Evolutionary conservation across 2,797 vertebrate species (phyloP), one percentile per base, ranked within the genome.

Genomic region (Tenualosa thibaudeaui): DNA sequence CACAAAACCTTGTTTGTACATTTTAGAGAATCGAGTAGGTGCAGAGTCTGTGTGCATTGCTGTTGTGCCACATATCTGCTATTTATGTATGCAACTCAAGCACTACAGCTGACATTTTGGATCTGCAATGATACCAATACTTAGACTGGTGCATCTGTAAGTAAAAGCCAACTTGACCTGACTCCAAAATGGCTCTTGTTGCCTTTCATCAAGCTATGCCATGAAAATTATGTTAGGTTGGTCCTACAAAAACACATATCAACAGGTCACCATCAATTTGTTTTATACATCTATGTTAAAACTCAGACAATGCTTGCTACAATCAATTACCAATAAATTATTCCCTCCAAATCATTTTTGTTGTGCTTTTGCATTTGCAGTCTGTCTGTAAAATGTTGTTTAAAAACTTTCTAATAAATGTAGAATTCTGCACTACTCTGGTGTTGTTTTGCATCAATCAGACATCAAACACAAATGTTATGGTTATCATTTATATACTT

Each of bases 331-430:
- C 50, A 84, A 60, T 56, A 82, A 26, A 85, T 84, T 84, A 58
- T 83, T 46, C 83, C 85, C 85, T 86, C 88, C 87, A 85, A 83
- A 88, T 90, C 86, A 87, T 88, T 91, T 92, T 92, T 90, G 89
- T 92, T 91, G 92, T 81, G 84, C 88, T 91, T 93, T 93, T 91
- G 91, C 92, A 58, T 81, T 86, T 89, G 86, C 91, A 92, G 88
- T 90, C 84, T 88, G 85, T 90, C 89, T 93, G 93, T 92, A 93
- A 90, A 83, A 91, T 78, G 4, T 89, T 86, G 85, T 88, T 90
- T 92, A 88, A 83, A 92, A 91, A 92, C 89, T 94, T 95, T 95
- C 90, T 94, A 95, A 95, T 95, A 96, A 95, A 95, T 90, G 88
- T 94, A 95, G 94, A 94, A 90, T 92, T 94, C 92, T 95, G 94